These are phyloP conservation scores for Xylocopa sonorina DNA, from an alignment of 1,140 invertebrate species.

Conservation along the genomic window DNA sequence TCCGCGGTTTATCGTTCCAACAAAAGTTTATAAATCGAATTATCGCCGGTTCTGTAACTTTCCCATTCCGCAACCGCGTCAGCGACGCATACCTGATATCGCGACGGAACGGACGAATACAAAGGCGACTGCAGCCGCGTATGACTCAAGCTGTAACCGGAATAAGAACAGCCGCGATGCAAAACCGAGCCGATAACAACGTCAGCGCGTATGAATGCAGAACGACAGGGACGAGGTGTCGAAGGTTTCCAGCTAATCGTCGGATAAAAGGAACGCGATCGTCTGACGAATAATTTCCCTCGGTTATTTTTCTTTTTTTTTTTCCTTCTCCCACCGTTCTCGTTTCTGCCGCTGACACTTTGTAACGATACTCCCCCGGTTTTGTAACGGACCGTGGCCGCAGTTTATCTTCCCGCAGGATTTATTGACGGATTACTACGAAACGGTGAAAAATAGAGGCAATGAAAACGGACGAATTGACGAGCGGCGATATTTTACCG, in stretches of 20 bases:
- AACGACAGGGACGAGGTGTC: background rate
- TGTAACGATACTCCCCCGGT: background rate
- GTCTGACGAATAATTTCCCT: background rate
- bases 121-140: too few relatives aligned
- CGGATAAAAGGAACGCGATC: background rate
- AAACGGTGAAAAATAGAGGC: constrained; percentile 50
- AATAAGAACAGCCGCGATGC: background rate
- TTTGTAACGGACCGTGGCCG: background rate
- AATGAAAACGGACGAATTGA: constrained; percentile 60
- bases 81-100: background rate
- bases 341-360: background rate
- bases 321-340: background rate
- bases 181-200: background rate
- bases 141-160: too few relatives aligned
- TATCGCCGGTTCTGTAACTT: constrained; percentile 24
- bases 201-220: background rate
- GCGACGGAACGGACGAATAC: background rate
- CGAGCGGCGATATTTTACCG: constrained; percentile 36
- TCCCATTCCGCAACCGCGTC: background rate
- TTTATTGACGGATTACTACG: constrained; percentile 55
- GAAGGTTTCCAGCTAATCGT: background rate
- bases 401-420: constrained; percentile 32
- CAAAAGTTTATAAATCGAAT: constrained; percentile 7
- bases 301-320: background rate
- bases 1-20: background rate